Evolutionary conservation across 2,113 vertebrate species (phyloP).

Genomic region (Protomyctophum bolini): DNA sequence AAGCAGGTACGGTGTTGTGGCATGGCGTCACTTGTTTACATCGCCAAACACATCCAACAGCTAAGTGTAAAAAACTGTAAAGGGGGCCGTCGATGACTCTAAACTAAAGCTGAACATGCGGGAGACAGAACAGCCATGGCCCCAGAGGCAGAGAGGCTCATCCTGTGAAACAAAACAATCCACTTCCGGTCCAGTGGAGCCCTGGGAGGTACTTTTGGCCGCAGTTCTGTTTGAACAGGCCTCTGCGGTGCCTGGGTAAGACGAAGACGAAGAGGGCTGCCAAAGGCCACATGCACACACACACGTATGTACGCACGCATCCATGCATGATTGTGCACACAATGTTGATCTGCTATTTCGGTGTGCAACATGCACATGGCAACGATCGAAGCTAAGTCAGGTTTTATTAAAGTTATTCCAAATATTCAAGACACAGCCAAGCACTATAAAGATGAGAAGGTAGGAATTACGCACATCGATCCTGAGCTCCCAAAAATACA

Average conservation of each 20-base stretch:
- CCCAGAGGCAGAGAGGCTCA: conserved; percentile 32
- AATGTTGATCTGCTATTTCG: background rate
- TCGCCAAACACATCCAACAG: too few species aligned
- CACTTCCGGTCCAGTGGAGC: conserved; percentile 66
- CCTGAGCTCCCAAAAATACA: too few species aligned
- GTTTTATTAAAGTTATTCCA: too few species aligned
- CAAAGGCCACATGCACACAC: conserved; percentile 25
- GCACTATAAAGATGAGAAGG: too few species aligned
- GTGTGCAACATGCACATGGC: background rate
- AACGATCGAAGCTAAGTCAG: too few species aligned
- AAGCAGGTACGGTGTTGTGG: too few species aligned
- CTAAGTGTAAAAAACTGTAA: too few species aligned
- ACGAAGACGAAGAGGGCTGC: conserved; percentile 28
- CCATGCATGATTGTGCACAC: background rate
- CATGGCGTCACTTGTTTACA: too few species aligned
- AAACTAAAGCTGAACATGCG: conserved; percentile 45
- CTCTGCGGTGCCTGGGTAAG: conserved; percentile 28
- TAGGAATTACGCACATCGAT: too few species aligned
- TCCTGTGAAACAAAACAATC: conserved; percentile 66
- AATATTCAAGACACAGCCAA: too few species aligned
- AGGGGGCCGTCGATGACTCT: conserved; percentile 18
- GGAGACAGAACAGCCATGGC: conserved; percentile 31
- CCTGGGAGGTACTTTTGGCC: conserved; percentile 55
- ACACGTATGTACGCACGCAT: conserved; percentile 1
- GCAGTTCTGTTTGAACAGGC: conserved; percentile 56